Conservation (phyloP, 2,797 vertebrate species). For the Tinamus major region DNA sequence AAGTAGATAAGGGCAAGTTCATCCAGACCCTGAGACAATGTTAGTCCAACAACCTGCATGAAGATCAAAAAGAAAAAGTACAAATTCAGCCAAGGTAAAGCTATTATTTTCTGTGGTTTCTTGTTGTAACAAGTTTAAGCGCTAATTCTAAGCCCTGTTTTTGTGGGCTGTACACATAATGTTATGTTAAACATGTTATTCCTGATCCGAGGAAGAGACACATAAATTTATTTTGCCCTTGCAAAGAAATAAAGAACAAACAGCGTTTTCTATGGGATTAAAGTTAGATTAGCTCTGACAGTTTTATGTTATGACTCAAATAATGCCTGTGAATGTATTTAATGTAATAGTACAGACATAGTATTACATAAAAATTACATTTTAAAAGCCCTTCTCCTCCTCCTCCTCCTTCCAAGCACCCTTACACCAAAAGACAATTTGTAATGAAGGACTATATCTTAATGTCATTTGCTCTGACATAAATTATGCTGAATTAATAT, state of each 20-base stretch:
- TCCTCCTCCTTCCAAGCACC: neutral
- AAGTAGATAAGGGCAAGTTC: conserved; percentile 94
- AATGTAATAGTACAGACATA: conserved; percentile 53
- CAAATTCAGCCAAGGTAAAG: conserved; percentile 11
- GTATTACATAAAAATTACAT: conserved; percentile 60
- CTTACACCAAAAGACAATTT: conserved; percentile 26
- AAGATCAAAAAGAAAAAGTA: conserved; percentile 46
- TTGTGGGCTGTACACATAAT: conserved; percentile 55
- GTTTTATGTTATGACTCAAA: conserved; percentile 62
- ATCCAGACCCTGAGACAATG: conserved; percentile 88
- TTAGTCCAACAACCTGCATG: conserved; percentile 89
- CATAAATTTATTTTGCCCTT: conserved; percentile 43
- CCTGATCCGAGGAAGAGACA: conserved; percentile 61
- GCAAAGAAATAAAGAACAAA: conserved; percentile 61
- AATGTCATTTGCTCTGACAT: conserved; percentile 27
- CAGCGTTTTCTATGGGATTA: conserved; percentile 45
- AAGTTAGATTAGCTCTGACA: conserved; percentile 58
- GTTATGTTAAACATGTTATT: conserved; percentile 69
- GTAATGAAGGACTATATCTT: conserved; percentile 56
- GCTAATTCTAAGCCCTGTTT: conserved; percentile 67
- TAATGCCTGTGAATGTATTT: conserved; percentile 54
- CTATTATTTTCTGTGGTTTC: conserved; percentile 48
- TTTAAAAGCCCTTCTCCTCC: conserved; percentile 42
- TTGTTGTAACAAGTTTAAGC: conserved; percentile 66
- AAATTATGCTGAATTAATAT: conserved; percentile 42